Evolutionary conservation across 2,888 invertebrate species (phyloP), one percentile per base, ranked within the genome.

Genomic region (Synergus japonicus): DNA sequence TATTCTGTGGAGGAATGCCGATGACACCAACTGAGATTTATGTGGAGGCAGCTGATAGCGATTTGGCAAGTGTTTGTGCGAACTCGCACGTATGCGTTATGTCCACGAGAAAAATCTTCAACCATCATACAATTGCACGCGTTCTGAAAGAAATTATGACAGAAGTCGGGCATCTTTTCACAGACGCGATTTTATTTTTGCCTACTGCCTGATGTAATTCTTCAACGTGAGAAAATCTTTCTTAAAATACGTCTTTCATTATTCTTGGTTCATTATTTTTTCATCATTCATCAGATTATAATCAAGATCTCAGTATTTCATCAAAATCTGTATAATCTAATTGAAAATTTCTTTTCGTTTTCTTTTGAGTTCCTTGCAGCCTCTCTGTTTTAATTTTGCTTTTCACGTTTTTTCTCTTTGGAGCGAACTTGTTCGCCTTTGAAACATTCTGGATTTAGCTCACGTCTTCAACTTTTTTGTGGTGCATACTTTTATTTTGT

Each of bases 31-130:
- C 79, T 63, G 79, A 78, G 84, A 87, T 86, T 88, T 86, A 87
- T 85, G 82, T 82, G 76, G 79, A 80, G 83, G 85, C 87, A 86
- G 86, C 84, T 87, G 87, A 87, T 88, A 84, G 85, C 82, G 83
- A 86, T 87, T 88, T 87, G 87, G 87, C 86, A 86, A 83, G 78
- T 83, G 79, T 76, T 78, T 15, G 60, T n/a, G 83, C 58, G 60
- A 76, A 44, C 78, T 76, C 64, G 79, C 80, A 76, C 73, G 81
- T 81, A 77, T 78, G 79, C 81, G 76, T 78, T 79, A 64, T 44
- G 67, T 49, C 63, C 76, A 78, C 79, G 76, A 64, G 81, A 84
- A 83, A 82, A 83, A 82, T 79, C 60, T 78, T 78, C 63, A 84
- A 81, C 76, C 80, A 83, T 73, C 46, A 7, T 22, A 73, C 49